These are phyloP conservation scores for Equus quagga DNA, from an alignment of 2,113 vertebrate species.

Conservation along the genomic window DNA sequence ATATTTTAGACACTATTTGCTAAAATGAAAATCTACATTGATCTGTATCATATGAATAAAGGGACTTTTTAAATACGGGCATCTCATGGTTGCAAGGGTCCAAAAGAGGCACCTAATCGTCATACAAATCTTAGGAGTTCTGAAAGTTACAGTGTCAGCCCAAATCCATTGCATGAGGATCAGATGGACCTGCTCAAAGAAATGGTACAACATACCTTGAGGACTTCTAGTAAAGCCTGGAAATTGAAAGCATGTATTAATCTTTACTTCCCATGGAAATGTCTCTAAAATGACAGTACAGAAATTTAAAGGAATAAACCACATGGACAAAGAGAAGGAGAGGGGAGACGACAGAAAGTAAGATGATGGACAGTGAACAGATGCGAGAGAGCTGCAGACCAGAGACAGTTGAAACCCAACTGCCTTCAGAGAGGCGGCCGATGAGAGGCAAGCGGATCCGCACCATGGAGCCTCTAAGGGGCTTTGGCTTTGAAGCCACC, in stretches of 20 bases:
- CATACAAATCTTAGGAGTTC: not conserved
- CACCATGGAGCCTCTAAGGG: accelerated
- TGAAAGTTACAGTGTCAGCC: not conserved
- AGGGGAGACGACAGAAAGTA: not conserved
- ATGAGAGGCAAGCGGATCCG: not conserved
- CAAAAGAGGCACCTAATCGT: not conserved
- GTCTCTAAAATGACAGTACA: not conserved
- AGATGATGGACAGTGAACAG: not conserved
- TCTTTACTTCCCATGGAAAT: not conserved
- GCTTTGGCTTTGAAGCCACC: not conserved
- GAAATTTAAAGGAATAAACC: not conserved
- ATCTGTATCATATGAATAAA: not conserved
- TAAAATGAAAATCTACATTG: not conserved
- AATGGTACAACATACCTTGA: not conserved
- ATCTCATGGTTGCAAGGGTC: not conserved
- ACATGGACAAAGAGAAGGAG: not conserved
- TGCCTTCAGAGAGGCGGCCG: not conserved
- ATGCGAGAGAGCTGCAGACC: not conserved
- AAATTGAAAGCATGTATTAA: constrained; percentile 30
- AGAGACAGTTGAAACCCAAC: not conserved
- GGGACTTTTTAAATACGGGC: not conserved
- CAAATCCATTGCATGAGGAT: not conserved
- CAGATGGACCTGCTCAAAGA: not conserved
- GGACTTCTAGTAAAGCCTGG: not conserved
- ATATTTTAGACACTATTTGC: not conserved